Evolutionary conservation across 2,888 invertebrate genomes (phyloP), one percentile per base, ranked within the genome.

Genomic region (Tetanocera ferruginea): DNA sequence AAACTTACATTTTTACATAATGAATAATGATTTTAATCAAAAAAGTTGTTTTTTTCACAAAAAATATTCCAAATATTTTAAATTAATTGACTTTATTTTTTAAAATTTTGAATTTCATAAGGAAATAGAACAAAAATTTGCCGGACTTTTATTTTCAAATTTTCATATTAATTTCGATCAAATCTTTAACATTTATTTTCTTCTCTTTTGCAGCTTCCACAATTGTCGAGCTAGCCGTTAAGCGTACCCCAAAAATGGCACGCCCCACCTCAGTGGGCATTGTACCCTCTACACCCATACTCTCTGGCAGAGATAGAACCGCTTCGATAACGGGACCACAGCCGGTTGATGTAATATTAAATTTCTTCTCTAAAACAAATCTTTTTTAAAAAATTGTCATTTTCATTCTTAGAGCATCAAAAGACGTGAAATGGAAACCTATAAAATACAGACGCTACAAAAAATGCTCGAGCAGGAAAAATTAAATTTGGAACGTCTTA

Each of bases 401-500:
- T 55, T 0, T 34, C 76, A 37, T 76, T 60, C 64, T 73, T 91
- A 97, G 97, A 92, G 94, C 84, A 96, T 96, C 87, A 96, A 96
- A 88, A 95, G 95, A 85, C 92, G 94, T 57, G 96, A 97, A 90
- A 91, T 97, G 88, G 95, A 96, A 87, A 93, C 93, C 77, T 94
- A 96, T 83, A 94, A 95, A 85, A 94, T 95, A 77, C 94, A 95
- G 88, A 97, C 97, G 23, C 93, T 97, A 82, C 94, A 94, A 83
- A 91, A 96, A 86, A 98, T 98, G 98, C 91, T 97, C 82, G 96
- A 97, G 85, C 93, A 96, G 85, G 96, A 97, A 86, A 94, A 94
- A 89, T 93, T 94, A 84, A 95, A 95, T 89, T 93, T 96, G 83
- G 94, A 96, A 84, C 93, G 94, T 84, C 90, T 97, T 79, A 92